Evolutionary conservation across 1,140 invertebrate genomes (phyloP).

Genomic region (Polypedilum vanderplanki): DNA sequence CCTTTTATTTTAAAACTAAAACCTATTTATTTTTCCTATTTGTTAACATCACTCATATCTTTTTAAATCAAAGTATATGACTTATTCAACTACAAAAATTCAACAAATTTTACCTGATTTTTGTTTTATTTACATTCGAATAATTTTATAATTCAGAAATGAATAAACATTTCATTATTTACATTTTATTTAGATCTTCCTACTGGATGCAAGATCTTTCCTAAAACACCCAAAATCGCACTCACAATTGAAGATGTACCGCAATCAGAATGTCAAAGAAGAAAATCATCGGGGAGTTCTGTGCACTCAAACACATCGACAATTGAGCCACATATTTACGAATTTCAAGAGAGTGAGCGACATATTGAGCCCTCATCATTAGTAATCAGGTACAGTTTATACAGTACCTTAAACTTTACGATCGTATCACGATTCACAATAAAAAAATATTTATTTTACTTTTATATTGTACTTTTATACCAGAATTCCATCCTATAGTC

Average conservation of each 20-base stretch:
- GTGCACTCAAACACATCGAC: neutral
- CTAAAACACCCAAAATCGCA: slow-evolving; percentile 5
- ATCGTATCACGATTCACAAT: neutral
- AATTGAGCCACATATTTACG: slow-evolving; percentile 4
- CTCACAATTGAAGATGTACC: slow-evolving; percentile 3
- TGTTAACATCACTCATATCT: too few relatives aligned
- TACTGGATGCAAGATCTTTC: neutral
- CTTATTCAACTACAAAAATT: too few relatives aligned
- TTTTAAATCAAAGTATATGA: too few relatives aligned
- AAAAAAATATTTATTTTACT: neutral
- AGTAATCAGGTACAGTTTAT: neutral
- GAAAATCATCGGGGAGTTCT: neutral
- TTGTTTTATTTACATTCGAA: too few relatives aligned
- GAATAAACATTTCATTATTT: too few relatives aligned
- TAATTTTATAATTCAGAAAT: too few relatives aligned
- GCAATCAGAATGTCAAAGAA: neutral
- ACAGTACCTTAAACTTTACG: neutral
- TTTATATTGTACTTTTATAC: neutral
- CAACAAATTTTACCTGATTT: too few relatives aligned
- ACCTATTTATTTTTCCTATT: too few relatives aligned
- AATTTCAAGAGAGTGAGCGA: neutral
- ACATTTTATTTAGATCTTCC: neutral
- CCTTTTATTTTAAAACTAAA: too few relatives aligned
- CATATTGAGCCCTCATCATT: neutral
- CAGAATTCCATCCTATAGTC: slow-evolving; percentile 11